These are phyloP conservation scores for Anguilla pacifica DNA, from an alignment of 2,797 vertebrate genomes.

Conservation along the genomic window DNA sequence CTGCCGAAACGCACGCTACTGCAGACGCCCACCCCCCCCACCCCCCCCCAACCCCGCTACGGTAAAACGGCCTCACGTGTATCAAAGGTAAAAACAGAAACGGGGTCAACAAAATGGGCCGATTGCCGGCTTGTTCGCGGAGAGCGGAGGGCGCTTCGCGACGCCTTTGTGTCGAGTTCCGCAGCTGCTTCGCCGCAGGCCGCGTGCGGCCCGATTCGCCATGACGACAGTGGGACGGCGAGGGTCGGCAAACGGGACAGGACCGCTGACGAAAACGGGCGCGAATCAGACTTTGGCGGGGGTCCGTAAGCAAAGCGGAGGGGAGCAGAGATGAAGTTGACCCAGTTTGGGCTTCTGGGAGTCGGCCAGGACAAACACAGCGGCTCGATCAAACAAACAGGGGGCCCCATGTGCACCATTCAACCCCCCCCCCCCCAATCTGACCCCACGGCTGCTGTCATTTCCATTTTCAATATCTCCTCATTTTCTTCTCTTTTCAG, in stretches of 20 bases:
- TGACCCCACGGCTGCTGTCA: conserved; percentile 47
- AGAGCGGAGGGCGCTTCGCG: neutral
- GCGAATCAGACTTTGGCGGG: conserved; percentile 47
- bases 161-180: neutral
- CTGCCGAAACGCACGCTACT: neutral
- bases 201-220: neutral
- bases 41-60: neutral
- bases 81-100: neutral
- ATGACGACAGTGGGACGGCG: neutral
- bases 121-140: neutral
- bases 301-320: conserved; percentile 47
- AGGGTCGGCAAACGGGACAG: neutral
- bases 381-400: neutral
- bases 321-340: conserved; percentile 22
- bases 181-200: neutral
- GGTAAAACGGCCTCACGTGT: neutral
- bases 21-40: too few species aligned
- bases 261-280: neutral
- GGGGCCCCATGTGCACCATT: neutral
- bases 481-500: conserved; percentile 67
- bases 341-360: conserved; percentile 12
- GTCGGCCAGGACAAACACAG: neutral
- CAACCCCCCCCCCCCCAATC: too few species aligned
- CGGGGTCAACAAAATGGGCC: neutral
- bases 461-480: conserved; percentile 72